phyloP scores from a whole-genome alignment of 2,113 vertebrate species.

The Diadophis punctatus region DNA sequence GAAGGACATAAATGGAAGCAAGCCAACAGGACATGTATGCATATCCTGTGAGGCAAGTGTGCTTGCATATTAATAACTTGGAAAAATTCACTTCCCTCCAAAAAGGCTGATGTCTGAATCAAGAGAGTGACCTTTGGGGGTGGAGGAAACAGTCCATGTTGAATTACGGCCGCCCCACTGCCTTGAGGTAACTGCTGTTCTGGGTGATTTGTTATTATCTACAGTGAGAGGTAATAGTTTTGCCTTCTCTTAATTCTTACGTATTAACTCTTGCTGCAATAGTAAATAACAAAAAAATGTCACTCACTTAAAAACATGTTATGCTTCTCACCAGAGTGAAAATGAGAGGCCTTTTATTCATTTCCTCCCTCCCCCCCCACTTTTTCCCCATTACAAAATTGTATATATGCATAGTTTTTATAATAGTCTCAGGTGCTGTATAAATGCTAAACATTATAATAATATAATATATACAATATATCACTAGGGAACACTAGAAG shows the following conservation, averaged over 20 bases:
- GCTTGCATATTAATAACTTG: slow-evolving; percentile 27
- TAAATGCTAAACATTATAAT: not conserved
- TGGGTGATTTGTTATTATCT: slow-evolving; percentile 39
- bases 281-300: slow-evolving; percentile 38
- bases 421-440: not conserved
- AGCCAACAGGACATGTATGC: slow-evolving; percentile 42
- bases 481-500: not conserved
- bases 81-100: not conserved
- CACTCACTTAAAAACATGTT: slow-evolving; percentile 13
- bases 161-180: slow-evolving; percentile 25
- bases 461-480: not conserved
- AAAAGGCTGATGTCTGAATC: slow-evolving; percentile 31
- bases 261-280: slow-evolving; percentile 35
- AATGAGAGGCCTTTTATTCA: not conserved
- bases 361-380: not conserved
- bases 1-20: slow-evolving; percentile 61
- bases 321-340: slow-evolving; percentile 8
- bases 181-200: slow-evolving; percentile 24
- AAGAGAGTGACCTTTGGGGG: slow-evolving; percentile 30
- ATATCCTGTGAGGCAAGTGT: slow-evolving; percentile 19
- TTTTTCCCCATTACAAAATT: not conserved
- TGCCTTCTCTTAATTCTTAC: slow-evolving; percentile 44
- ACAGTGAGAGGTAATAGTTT: slow-evolving; percentile 44
- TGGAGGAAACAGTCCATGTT: not conserved
- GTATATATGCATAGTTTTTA: not conserved